Percentiles rank a stretch among this genome's conserved stretches.
These are phyloP conservation scores for Embidobia sp. DNA, from an alignment of 2,888 invertebrate species.

Conservation along the genomic window DNA sequence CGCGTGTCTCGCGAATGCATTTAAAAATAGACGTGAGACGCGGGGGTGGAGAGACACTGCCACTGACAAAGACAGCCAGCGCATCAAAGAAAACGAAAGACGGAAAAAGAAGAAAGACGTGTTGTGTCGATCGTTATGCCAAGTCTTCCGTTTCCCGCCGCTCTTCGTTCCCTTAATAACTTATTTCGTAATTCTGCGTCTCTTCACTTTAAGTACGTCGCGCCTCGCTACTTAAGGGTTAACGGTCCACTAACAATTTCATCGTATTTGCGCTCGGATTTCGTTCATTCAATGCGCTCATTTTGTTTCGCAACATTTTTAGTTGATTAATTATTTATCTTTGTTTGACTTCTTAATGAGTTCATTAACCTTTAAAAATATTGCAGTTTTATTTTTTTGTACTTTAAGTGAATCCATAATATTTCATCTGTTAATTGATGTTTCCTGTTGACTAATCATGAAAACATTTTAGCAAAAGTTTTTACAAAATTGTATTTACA, in stretches of 20 bases:
- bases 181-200: constrained; percentile 57
- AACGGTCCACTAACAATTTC: constrained; percentile 33
- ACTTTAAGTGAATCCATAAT: too few species aligned
- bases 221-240: constrained; percentile 37
- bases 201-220: constrained; percentile 48
- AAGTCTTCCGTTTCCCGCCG: constrained; percentile 50
- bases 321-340: too few species aligned
- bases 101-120: constrained; percentile 38
- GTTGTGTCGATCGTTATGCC: constrained; percentile 58
- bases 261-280: constrained; percentile 16
- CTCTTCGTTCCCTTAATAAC: constrained; percentile 59
- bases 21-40: constrained; percentile 78
- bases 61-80: constrained; percentile 38
- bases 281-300: constrained; percentile 8
- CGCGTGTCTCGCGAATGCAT: constrained; percentile 80
- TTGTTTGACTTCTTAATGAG: too few species aligned
- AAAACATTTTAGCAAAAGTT: too few species aligned
- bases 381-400: too few species aligned
- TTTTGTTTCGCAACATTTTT: too few species aligned
- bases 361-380: too few species aligned
- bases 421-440: too few species aligned
- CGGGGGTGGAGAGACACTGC: constrained; percentile 61
- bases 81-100: constrained; percentile 44
- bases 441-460: too few species aligned
- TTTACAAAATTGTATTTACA: too few species aligned